These are phyloP conservation scores for Polietes domitor DNA, from an alignment of 2,888 invertebrate genomes.

Conservation along the genomic window DNA sequence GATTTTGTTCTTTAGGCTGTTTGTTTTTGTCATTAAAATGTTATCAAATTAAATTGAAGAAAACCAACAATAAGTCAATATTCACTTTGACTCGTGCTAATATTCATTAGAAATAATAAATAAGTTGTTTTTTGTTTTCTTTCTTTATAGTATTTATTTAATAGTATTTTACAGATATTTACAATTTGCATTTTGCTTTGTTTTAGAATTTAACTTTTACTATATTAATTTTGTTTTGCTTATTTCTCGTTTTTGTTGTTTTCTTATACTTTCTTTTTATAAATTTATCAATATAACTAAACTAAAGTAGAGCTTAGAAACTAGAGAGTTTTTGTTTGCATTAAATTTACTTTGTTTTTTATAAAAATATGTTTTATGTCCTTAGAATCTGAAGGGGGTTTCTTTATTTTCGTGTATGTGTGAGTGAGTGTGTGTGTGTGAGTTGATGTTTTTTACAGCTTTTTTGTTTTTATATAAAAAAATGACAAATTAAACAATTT, in stretches of 20 bases:
- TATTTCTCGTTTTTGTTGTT: constrained; percentile 37
- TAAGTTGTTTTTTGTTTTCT: constrained; percentile 43
- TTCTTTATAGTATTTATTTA: constrained; percentile 47
- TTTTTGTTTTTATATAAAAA: constrained; percentile 39
- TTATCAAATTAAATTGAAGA: constrained; percentile 10
- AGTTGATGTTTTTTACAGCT: constrained; percentile 59
- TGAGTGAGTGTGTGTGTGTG: constrained; percentile 33
- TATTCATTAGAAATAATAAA: constrained; percentile 43
- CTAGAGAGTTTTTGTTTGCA: constrained; percentile 39
- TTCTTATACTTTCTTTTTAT: constrained; percentile 30
- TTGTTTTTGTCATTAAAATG: constrained; percentile 60
- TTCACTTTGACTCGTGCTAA: background rate
- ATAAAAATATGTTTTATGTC: constrained; percentile 54
- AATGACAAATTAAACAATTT: constrained; percentile 13
- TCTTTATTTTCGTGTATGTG: background rate
- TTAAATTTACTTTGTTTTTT: constrained; percentile 58
- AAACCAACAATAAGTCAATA: constrained; percentile 21
- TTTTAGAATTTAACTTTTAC: constrained; percentile 29
- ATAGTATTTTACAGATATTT: constrained; percentile 69
- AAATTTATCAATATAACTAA: constrained; percentile 58
- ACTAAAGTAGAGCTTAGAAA: constrained; percentile 47
- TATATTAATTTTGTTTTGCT: constrained; percentile 38
- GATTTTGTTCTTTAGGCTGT: constrained; percentile 42
- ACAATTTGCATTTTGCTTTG: constrained; percentile 50
- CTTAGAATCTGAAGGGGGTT: constrained; percentile 42